Evolutionary conservation across 2,113 vertebrate species (phyloP).

Genomic region (Corvus hawaiiensis): DNA sequence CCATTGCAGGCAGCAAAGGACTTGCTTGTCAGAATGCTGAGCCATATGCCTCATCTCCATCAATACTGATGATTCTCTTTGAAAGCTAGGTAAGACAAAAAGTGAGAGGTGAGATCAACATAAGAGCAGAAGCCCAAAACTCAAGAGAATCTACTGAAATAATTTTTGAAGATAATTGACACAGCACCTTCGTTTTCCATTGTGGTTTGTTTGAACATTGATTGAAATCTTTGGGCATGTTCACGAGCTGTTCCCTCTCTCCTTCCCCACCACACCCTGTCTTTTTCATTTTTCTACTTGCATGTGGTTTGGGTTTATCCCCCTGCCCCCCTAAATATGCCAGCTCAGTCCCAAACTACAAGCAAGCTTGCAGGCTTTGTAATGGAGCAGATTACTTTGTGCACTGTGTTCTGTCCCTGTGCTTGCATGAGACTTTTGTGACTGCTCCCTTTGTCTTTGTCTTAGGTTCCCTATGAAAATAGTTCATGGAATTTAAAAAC

Average conservation of each 20-base stretch:
- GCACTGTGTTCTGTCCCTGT: not conserved
- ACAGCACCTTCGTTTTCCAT: not conserved
- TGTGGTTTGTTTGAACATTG: not conserved
- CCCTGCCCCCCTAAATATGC: not conserved
- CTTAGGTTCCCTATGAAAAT: not conserved
- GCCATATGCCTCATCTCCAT: not conserved
- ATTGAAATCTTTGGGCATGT: not conserved
- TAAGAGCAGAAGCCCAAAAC: not conserved
- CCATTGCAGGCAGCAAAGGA: not conserved
- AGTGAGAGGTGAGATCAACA: not conserved
- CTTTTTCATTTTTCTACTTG: not conserved
- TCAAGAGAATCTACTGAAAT: not conserved
- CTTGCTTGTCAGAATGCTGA: constrained; percentile 2
- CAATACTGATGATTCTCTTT: not conserved
- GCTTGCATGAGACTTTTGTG: not conserved
- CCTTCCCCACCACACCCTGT: not conserved
- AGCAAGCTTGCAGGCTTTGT: not conserved
- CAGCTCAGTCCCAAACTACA: not conserved
- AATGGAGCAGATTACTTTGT: not conserved
- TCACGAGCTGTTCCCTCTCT: not conserved
- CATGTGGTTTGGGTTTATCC: not conserved
- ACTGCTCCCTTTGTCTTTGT: not conserved
- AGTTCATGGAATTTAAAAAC: not conserved
- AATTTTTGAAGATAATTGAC: not conserved
- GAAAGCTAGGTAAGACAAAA: not conserved